These are phyloP conservation scores for Acrossocheilus fasciatus DNA, from an alignment of 2,797 vertebrate species.

Conservation along the genomic window DNA sequence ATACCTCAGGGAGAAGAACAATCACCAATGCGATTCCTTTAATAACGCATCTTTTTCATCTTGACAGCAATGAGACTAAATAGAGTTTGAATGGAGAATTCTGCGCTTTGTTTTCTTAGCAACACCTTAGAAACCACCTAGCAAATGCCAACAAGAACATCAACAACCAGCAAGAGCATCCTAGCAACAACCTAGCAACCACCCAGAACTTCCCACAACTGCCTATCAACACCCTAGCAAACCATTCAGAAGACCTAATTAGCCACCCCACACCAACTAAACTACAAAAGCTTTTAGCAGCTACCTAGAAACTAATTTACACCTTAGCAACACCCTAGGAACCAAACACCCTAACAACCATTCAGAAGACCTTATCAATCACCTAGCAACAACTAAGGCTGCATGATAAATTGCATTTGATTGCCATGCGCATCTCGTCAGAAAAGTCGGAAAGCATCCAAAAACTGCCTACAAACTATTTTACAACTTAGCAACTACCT, in stretches of 20 bases:
- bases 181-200: background rate
- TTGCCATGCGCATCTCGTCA: too few relatives aligned
- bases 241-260: background rate
- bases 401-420: too few relatives aligned
- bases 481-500: too few relatives aligned
- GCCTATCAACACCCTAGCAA: background rate
- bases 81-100: background rate
- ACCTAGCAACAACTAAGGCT: background rate
- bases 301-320: too few relatives aligned
- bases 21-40: background rate
- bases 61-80: background rate
- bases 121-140: background rate
- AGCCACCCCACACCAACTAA: background rate
- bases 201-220: background rate
- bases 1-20: constrained; percentile 5
- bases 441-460: too few relatives aligned
- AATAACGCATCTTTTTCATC: too few relatives aligned
- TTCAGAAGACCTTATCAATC: background rate
- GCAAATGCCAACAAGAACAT: too few relatives aligned
- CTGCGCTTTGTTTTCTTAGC: background rate
- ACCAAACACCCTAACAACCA: background rate
- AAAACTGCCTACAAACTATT: too few relatives aligned
- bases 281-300: background rate
- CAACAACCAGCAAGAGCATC: background rate
- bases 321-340: background rate